phyloP scores from a whole-genome alignment of 2,888 invertebrate species.

The Sesamia inferens region DNA sequence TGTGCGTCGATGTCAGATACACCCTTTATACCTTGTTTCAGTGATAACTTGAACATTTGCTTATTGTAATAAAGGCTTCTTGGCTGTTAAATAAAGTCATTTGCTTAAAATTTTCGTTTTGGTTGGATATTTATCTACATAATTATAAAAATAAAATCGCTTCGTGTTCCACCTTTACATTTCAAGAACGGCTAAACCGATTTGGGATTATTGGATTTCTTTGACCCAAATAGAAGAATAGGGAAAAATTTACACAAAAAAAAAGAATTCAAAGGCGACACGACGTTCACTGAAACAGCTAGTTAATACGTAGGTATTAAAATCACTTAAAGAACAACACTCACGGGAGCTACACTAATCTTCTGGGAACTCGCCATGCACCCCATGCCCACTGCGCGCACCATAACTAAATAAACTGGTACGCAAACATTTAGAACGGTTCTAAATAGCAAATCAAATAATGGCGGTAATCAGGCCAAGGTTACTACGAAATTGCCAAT shows the following conservation, averaged over 20 bases:
- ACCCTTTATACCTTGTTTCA: no score
- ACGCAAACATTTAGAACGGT: slow-evolving; percentile 33
- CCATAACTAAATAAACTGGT: slow-evolving; percentile 65
- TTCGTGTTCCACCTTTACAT: background rate
- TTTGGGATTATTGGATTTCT: background rate
- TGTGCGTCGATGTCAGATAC: no score
- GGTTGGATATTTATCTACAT: background rate
- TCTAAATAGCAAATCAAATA: slow-evolving; percentile 53
- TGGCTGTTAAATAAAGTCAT: background rate
- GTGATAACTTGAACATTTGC: no score
- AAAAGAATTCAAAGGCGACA: background rate
- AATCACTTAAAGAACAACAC: slow-evolving; percentile 34
- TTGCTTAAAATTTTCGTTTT: background rate
- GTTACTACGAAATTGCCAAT: slow-evolving; percentile 65
- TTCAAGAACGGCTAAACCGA: background rate
- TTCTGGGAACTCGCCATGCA: slow-evolving; percentile 79
- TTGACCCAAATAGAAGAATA: background rate
- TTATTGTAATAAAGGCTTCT: no score
- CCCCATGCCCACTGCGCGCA: slow-evolving; percentile 77
- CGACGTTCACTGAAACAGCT: background rate
- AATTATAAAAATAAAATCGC: background rate
- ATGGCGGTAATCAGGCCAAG: slow-evolving; percentile 75
- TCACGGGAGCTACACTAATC: slow-evolving; percentile 70
- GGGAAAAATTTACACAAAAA: background rate
- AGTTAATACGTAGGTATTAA: background rate